phyloP scores from a whole-genome alignment of 2,888 invertebrate species.

The Nomada hirtipes region DNA sequence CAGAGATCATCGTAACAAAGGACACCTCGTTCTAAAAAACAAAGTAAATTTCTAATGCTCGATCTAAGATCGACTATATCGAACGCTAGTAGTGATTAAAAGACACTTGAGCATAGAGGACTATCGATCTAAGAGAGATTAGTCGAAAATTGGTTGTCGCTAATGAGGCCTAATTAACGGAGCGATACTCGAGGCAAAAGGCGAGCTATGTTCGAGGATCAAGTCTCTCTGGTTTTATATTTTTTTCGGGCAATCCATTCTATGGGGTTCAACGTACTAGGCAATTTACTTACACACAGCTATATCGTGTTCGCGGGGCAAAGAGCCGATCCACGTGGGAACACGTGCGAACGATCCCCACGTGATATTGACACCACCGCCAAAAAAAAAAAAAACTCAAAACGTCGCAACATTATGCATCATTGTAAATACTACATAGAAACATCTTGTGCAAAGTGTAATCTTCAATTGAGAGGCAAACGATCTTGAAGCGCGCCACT shows the following conservation, averaged over 20 bases:
- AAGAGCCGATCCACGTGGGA: constrained; percentile 71
- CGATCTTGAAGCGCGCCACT: too few species aligned
- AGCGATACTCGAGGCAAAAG: constrained; percentile 68
- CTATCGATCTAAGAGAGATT: constrained; percentile 35
- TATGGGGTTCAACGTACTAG: constrained; percentile 49
- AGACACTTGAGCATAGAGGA: constrained; percentile 4
- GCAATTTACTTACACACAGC: constrained; percentile 75
- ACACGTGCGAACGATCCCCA: constrained; percentile 57
- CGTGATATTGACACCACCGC: constrained; percentile 71
- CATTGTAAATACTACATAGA: not conserved
- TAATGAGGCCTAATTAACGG: constrained; percentile 32
- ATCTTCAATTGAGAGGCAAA: not conserved
- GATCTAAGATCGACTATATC: constrained; percentile 52
- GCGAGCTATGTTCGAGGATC: constrained; percentile 65
- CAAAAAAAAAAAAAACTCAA: constrained; percentile 68
- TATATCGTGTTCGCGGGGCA: constrained; percentile 72
- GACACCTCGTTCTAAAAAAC: not conserved
- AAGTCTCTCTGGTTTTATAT: constrained; percentile 23
- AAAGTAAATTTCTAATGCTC: constrained; percentile 13
- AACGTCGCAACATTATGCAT: constrained; percentile 74
- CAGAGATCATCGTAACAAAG: constrained; percentile 6
- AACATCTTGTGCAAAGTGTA: not conserved
- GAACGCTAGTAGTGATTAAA: constrained; percentile 24
- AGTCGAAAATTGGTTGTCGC: constrained; percentile 10
- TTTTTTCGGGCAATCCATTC: constrained; percentile 37